phyloP scores from a whole-genome alignment of 2,797 vertebrate species.

The Sphenodon punctatus region DNA sequence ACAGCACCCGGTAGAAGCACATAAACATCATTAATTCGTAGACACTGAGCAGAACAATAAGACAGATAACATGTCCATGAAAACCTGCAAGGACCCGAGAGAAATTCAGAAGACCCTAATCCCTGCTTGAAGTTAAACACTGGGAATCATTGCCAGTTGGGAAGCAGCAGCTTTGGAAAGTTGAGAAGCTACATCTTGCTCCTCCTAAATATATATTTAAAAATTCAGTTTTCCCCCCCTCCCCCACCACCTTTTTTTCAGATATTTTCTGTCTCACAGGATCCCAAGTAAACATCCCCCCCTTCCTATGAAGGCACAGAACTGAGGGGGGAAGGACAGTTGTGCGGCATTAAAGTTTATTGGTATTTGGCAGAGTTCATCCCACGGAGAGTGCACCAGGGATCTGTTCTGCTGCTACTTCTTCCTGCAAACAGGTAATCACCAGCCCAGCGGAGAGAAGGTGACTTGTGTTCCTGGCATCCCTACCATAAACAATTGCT shows the following conservation, averaged over 20 bases:
- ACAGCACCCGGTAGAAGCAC: conserved; percentile 15
- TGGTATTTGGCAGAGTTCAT: not conserved
- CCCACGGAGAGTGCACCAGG: not conserved
- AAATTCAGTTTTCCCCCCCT: not conserved
- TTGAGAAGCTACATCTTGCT: conserved; percentile 2
- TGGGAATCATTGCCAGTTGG: not conserved
- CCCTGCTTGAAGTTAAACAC: not conserved
- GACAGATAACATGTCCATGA: not conserved
- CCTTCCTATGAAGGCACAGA: no score
- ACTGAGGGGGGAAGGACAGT: not conserved
- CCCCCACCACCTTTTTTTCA: not conserved
- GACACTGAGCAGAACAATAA: not conserved
- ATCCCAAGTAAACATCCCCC: no score
- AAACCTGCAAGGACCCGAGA: not conserved
- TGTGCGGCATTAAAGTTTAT: not conserved
- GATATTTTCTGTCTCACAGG: not conserved
- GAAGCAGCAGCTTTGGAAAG: conserved; percentile 26
- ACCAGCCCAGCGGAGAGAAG: not conserved
- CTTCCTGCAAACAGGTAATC: no score
- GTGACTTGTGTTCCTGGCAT: not conserved
- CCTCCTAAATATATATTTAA: not conserved
- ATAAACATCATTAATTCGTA: conserved; percentile 20
- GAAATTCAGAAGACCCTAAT: not conserved
- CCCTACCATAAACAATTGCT: no score
- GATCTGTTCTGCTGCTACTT: not conserved